Evolutionary conservation across 1,140 invertebrate species (phyloP).

Genomic region (Nilaparvata lugens): DNA sequence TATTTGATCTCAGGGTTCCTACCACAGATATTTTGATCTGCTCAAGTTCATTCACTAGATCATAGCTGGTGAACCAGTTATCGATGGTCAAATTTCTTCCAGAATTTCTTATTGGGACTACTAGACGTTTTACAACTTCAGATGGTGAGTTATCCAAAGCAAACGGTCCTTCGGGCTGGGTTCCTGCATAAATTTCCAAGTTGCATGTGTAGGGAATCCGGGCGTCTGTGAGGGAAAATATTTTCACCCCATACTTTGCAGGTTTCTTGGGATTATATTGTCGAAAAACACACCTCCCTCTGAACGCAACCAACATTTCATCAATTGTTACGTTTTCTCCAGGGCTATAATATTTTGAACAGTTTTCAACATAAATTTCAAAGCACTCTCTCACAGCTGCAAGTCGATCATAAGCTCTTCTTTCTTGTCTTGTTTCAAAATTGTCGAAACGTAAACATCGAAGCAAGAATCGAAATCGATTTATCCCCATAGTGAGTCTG

Average conservation of each 20-base stretch:
- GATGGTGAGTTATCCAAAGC: slow-evolving; percentile 5
- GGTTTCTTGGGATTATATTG: slow-evolving; percentile 38
- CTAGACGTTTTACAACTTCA: slow-evolving; percentile 31
- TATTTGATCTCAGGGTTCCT: slow-evolving; percentile 29
- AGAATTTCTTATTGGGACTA: slow-evolving; percentile 29
- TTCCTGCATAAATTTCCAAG: slow-evolving; percentile 27
- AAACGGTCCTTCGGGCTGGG: slow-evolving; percentile 10
- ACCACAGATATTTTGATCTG: slow-evolving; percentile 12
- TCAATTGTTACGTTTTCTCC: slow-evolving; percentile 26
- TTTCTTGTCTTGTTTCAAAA: slow-evolving; percentile 23
- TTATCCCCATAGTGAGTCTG: slow-evolving; percentile 4
- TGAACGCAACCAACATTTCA: slow-evolving; percentile 32
- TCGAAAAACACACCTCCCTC: slow-evolving; percentile 32
- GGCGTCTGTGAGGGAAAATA: slow-evolving; percentile 26
- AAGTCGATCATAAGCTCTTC: slow-evolving; percentile 21
- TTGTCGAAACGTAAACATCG: slow-evolving; percentile 30
- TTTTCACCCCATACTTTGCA: slow-evolving; percentile 36
- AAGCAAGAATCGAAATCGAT: slow-evolving; percentile 2
- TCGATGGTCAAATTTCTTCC: slow-evolving; percentile 34
- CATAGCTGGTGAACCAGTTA: slow-evolving; percentile 28
- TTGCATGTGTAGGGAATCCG: slow-evolving; percentile 26
- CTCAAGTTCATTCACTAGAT: neutral
- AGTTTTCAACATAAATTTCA: too few relatives aligned
- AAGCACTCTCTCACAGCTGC: slow-evolving; percentile 23
- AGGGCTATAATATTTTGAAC: slow-evolving; percentile 23